These are phyloP conservation scores for Leptopilina drosophilae DNA, from an alignment of 2,888 invertebrate species.

Conservation along the genomic window DNA sequence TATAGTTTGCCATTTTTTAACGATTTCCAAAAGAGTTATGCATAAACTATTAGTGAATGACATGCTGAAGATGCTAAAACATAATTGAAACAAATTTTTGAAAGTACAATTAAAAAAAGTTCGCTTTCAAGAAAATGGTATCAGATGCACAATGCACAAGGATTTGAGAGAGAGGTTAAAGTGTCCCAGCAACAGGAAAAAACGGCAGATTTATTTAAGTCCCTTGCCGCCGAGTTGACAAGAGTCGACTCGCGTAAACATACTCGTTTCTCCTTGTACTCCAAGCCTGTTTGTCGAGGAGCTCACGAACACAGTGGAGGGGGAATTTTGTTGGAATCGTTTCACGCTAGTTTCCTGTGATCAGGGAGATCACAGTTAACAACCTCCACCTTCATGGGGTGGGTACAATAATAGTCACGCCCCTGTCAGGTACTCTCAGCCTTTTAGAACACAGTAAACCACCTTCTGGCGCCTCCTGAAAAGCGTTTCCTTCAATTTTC, in stretches of 20 bases:
- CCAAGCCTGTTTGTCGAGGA: constrained; percentile 70
- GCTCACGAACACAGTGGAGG: constrained; percentile 47
- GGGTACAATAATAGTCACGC: constrained; percentile 47
- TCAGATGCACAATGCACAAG: constrained; percentile 23
- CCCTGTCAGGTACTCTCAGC: constrained; percentile 72
- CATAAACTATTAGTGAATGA: too few relatives aligned
- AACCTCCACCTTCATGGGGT: constrained; percentile 47
- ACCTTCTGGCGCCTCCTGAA: constrained; percentile 49
- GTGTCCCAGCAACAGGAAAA: constrained; percentile 51
- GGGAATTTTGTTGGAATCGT: constrained; percentile 59
- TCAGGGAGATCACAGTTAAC: constrained; percentile 55
- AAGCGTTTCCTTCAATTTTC: constrained; percentile 43
- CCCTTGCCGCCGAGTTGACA: constrained; percentile 74
- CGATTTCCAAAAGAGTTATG: too few relatives aligned
- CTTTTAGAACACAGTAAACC: constrained; percentile 69
- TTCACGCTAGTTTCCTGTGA: constrained; percentile 63
- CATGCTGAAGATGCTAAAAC: too few relatives aligned
- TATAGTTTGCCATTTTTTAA: too few relatives aligned
- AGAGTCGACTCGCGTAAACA: constrained; percentile 77
- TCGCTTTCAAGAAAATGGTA: constrained; percentile 20
- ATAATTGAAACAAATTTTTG: not conserved
- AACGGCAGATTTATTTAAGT: constrained; percentile 75
- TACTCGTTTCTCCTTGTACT: constrained; percentile 75
- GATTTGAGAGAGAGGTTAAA: constrained; percentile 44
- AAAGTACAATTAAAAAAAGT: not conserved